These are phyloP conservation scores for cat (Felis catus) DNA, from an alignment of 2,113 vertebrate species.

Conservation along the genomic window F.catus_Fca126_mat1.0 CM031419.1:61629001-61629500, in stretches of 20 bases:
- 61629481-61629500: constrained; percentile 15
- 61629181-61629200: background rate
- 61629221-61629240: background rate
- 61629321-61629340: background rate
- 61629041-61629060: background rate
- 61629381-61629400: background rate
- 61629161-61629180: background rate
- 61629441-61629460: background rate
- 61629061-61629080: background rate
- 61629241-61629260: background rate
- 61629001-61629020: background rate
- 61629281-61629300: background rate
- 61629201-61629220: background rate
- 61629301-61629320: background rate
- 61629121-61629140: background rate
- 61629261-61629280: background rate
- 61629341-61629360: background rate
- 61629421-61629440: background rate
- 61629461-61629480: background rate
- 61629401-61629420: background rate
- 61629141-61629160: background rate
- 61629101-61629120: background rate
- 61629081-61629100: background rate
- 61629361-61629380: background rate
- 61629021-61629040: background rate